Evolutionary conservation across 2,888 invertebrate genomes (phyloP), one percentile per base, ranked within the genome.

Genomic region (Parnassius smintheus): DNA sequence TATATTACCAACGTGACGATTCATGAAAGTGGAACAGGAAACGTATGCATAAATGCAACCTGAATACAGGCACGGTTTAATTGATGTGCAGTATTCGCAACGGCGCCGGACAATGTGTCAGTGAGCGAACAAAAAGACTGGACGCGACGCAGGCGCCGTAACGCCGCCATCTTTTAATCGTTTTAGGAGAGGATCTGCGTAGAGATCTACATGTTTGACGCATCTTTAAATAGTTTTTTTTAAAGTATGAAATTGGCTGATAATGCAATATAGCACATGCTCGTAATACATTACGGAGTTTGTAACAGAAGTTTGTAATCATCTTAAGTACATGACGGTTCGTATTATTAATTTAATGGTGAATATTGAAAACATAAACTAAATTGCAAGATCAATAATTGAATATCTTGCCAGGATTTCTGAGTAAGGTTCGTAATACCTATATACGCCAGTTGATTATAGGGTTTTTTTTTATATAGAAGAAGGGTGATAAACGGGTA

Each of bases 41-140:
- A 54, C 42, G 53, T 42, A 52, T 62, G 57, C 46, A 57, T 58
- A 61, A 62, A 12, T 62, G 62, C 53, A 62, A 62, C 62, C 57
- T 58, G 62, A 57, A 62, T 62, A 58, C 56, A 62, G 35, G 46
- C 62, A 49, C 53, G 13, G 53, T 62, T 62, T 58, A 62, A 62
- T 62, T 57, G 57, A 62, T 57, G 57, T 58, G 62, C 57, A 54
- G 62, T 57, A 54, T 55, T 55, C 59, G 63, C 13, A 48, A 56
- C 59, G 63, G 59, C 63, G 63, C 11, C 60, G 48, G 46, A 63
- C 59, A 62, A 58, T 62, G 62, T 46, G 58, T 41, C 44, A 9
- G 49, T 7, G 9, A 49, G 45, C 52, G 54, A 62, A 59, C 59
- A 63, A 63, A 63, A 63, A 63, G 58, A 45, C 18, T 48, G 53